Evolutionary conservation across 92 coral and sea anemone species (phyloP), one percentile per base, ranked within the genome.

Genomic region (Phymanthus crucifer): DNA sequence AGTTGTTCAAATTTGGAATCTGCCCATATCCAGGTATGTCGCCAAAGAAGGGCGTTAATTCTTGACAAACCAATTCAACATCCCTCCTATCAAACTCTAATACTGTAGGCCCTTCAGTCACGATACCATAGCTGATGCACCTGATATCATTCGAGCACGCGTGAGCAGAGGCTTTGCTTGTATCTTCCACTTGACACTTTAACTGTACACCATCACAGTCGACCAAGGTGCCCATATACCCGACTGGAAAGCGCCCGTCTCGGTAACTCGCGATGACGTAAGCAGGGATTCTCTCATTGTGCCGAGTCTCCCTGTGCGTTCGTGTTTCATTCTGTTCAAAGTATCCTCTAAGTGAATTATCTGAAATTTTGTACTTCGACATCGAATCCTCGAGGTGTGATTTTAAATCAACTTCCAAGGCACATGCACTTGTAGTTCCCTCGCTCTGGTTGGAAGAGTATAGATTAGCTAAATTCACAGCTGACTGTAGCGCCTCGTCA

Each of bases 51-150:
- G 90, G 90, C 58, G 34, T 40, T 26, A 89, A 38, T 43, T 40
- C 36, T 21, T 67, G 47, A 18, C 36, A 72, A 18, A 35, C 69
- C 35, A 92, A 47, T 38, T 43, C 71, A 71, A 29, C 71, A 23
- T 83, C 84, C 13, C 65, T 83, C 65, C 97, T 83, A 72, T 89
- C 90, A 87, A 80, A 92, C 77, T 92, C 97, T 21, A 29, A 19
- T 3, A 88, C 75, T 54, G 64, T 64, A 57, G 54, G n/a, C 19
- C n/a, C 57, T 64, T 46, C 32, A 32, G 40, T 47, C 32, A 90
- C 67, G 35, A 92, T 56, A 5, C 83, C 86, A 81, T 95, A 92
- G 38, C 76, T 47, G 32, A 88, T 43, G 57, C 77, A 78, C 65
- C 98, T 84, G 1, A 95, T 77, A 52, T 48, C 45, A n/a, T 33